Percentiles rank a stretch among this genome's conserved stretches.
phyloP scores from a whole-genome alignment of 2,113 vertebrate genomes.

The Heterotis niloticus region DNA sequence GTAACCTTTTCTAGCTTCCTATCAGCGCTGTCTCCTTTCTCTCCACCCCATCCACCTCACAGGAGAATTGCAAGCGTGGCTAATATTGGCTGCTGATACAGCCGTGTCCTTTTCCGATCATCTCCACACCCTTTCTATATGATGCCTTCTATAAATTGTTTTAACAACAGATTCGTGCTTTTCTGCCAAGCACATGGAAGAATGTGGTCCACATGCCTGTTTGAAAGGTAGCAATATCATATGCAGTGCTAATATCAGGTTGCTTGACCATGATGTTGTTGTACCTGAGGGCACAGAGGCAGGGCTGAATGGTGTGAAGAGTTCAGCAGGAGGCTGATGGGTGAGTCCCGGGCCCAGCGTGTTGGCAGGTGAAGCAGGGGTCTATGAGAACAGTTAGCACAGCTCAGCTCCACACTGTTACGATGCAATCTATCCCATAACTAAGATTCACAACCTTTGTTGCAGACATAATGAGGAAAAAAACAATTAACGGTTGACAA shows the following conservation, averaged over 20 bases:
- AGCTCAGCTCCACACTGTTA: background rate
- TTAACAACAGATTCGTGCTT: background rate
- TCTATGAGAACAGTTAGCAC: constrained; percentile 57
- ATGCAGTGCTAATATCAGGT: background rate
- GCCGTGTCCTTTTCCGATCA: too few species aligned
- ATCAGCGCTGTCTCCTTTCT: too few species aligned
- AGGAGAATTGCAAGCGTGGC: too few species aligned
- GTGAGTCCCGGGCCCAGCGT: constrained; percentile 85
- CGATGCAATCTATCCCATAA: too few species aligned
- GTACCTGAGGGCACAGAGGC: constrained; percentile 97
- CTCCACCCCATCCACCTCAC: too few species aligned
- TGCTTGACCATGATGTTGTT: constrained; percentile 39
- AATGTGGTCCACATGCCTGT: background rate
- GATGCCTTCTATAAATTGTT: too few species aligned
- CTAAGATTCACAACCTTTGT: too few species aligned
- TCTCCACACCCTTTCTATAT: too few species aligned
- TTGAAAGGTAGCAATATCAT: background rate
- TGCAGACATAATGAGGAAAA: too few species aligned
- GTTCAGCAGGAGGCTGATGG: constrained; percentile 83
- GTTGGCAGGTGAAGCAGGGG: constrained; percentile 94
- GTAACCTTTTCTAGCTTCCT: too few species aligned
- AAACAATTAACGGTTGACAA: too few species aligned
- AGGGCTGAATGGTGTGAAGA: constrained; percentile 87
- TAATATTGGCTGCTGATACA: too few species aligned
- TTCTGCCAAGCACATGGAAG: background rate